Percentiles rank a stretch among this genome's conserved stretches.
phyloP scores from a whole-genome alignment of 2,888 invertebrate species.

The Sphaerophoria taeniata region DNA sequence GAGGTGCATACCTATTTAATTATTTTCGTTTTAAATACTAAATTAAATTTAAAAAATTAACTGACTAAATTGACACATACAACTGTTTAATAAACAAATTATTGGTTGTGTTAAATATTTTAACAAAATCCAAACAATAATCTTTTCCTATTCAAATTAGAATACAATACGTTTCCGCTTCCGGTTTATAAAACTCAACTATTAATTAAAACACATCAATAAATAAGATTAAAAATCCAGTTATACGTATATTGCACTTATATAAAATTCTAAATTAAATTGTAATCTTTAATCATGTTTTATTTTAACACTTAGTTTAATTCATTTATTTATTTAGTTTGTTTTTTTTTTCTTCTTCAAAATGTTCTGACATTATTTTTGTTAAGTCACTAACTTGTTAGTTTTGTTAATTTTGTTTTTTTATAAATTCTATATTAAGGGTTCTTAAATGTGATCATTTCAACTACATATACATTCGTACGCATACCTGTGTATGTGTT shows the following conservation, averaged over 20 bases:
- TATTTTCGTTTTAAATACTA: background rate
- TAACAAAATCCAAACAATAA: no score
- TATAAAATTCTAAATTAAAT: background rate
- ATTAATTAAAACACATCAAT: background rate
- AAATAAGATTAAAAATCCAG: background rate
- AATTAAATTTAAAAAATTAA: background rate
- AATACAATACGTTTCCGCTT: no score
- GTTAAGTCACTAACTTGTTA: slow-evolving; percentile 31
- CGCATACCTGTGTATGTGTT: slow-evolving; percentile 24
- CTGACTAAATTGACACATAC: slow-evolving; percentile 48
- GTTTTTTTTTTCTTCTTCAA: background rate
- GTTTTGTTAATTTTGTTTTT: slow-evolving; percentile 28
- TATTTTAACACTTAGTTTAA: slow-evolving; percentile 20
- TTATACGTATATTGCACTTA: background rate
- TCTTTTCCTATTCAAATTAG: no score
- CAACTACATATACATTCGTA: slow-evolving; percentile 47
- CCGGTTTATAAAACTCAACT: background rate
- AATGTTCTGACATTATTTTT: slow-evolving; percentile 30
- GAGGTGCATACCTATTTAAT: background rate
- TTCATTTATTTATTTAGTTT: background rate
- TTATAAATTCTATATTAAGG: slow-evolving; percentile 44
- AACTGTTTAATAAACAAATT: slow-evolving; percentile 11
- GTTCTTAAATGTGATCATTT: slow-evolving; percentile 48
- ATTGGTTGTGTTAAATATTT: no score
- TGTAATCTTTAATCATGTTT: background rate